Percentiles rank a stretch among this genome's conserved stretches.
These are phyloP conservation scores for Diadema setosum DNA, from an alignment of 35 echinoderm and acorn worm genomes.

Conservation along the genomic window DNA sequence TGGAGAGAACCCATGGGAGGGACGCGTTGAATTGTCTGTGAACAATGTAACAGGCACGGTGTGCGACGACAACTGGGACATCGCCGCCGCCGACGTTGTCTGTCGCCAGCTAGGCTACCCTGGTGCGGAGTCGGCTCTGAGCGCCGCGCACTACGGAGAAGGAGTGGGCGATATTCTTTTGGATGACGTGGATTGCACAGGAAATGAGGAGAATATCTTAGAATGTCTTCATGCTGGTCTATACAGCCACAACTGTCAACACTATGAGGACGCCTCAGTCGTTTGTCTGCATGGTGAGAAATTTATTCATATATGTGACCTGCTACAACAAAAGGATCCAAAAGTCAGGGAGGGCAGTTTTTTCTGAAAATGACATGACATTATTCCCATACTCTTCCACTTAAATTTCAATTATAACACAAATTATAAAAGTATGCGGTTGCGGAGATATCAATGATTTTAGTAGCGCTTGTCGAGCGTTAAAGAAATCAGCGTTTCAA, in stretches of 20 bases:
- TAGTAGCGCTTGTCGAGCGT: no score
- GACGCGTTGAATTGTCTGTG: not conserved
- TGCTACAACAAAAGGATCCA: no score
- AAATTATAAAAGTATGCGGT: no score
- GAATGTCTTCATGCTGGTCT: conserved; percentile 18
- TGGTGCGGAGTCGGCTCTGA: not conserved
- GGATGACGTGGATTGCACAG: conserved; percentile 17
- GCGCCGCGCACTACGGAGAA: not conserved
- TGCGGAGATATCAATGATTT: no score
- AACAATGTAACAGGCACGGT: not conserved
- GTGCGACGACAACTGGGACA: not conserved
- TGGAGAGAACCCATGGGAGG: not conserved
- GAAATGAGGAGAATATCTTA: not conserved
- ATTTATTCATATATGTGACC: no score
- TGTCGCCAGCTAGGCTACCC: conserved; percentile 8
- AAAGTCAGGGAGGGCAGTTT: no score
- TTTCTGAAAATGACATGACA: no score
- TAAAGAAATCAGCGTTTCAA: no score
- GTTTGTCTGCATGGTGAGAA: not conserved
- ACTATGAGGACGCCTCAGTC: conserved; percentile 22
- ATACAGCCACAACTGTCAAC: conserved; percentile 18
- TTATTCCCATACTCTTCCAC: no score
- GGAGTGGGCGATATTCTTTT: conserved; percentile 14
- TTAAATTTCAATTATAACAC: no score
- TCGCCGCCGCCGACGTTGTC: not conserved